A percentile compares a stretch with the other conserved stretches of the same genome.
Evolutionary conservation across 2,113 vertebrate species (phyloP).

Genomic region (Meleagris gallopavo): DNA sequence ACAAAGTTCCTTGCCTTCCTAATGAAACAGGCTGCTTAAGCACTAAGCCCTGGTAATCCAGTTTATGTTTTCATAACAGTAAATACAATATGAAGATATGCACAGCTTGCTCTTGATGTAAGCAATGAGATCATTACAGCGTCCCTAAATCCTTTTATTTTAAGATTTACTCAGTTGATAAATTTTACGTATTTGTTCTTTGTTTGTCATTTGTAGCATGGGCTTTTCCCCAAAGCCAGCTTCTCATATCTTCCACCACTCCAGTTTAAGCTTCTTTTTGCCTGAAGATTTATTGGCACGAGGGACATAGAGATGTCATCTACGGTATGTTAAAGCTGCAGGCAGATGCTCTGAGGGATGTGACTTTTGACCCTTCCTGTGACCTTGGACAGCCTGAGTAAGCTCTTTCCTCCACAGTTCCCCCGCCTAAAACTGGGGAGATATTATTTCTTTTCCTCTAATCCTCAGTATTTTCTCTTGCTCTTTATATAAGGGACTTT

Average conservation of each 20-base stretch:
- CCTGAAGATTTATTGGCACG: neutral
- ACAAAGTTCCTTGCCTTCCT: conserved; percentile 31
- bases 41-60: conserved; percentile 57
- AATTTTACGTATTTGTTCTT: neutral
- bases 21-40: conserved; percentile 12
- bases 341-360: neutral
- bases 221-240: neutral
- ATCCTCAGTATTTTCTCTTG: neutral
- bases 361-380: neutral
- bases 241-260: fast-evolving
- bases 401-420: neutral
- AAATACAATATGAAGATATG: neutral
- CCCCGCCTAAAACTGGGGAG: neutral
- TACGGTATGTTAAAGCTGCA: fast-evolving
- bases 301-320: neutral
- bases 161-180: conserved; percentile 35
- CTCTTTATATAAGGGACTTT: neutral
- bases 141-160: conserved; percentile 52
- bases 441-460: neutral
- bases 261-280: neutral
- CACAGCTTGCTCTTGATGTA: conserved; percentile 61
- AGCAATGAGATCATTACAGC: conserved; percentile 39
- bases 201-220: neutral
- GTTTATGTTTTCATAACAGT: conserved; percentile 36
- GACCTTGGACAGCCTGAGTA: neutral